Evolutionary conservation across 2,797 vertebrate genomes (phyloP), one percentile per base, ranked within the genome.

Genomic region (Sebastes dallii): DNA sequence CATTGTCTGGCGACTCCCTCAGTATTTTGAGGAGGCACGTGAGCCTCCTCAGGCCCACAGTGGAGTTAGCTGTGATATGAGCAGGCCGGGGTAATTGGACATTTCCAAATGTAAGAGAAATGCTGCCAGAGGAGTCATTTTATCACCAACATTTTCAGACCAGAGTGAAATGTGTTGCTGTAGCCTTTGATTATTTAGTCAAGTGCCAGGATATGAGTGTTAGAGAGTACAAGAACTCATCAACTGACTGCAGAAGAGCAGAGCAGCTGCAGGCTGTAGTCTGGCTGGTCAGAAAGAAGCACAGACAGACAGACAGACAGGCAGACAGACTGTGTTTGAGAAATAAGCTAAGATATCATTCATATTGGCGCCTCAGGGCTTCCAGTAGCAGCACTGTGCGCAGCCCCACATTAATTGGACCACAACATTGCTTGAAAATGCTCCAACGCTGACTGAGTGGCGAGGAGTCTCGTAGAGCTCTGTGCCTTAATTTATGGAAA

Each of bases 401-500:
- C 27, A 74, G 56, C 32, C 10, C 30, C 22, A 9, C 34, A 78
- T 76, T 78, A 83, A 85, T 66, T 87, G 60, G 78, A 73, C 50
- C 32, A 55, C 50, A 67, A 24, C 22, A 46, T 46, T 36, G n/a
- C 46, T 77, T 78, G n/a, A 77, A 72, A 82, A 65, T 32, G 24
- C 50, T 70, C 30, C 65, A 65, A 36, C 3, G 6, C 9, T 46
- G 27, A 32, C 42, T 66, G 59, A 69, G 52, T 56, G 8, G 14
- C 18, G 24, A n/a, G 9, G 24, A 39, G 58, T 70, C 68, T 52
- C 34, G 6, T n/a, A 8, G 55, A 69, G 36, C n/a, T 81, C n/a
- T 20, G 13, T 67, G 61, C 50, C 29, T 82, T 72, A 25, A 81
- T 80, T 80, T 70, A 78, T 61, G 60, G 46, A 83, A 82, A 87